Percentiles rank a stretch among this genome's conserved stretches.
phyloP scores from a whole-genome alignment of 2,888 invertebrate genomes.

The Acanthopleura granulata region DNA sequence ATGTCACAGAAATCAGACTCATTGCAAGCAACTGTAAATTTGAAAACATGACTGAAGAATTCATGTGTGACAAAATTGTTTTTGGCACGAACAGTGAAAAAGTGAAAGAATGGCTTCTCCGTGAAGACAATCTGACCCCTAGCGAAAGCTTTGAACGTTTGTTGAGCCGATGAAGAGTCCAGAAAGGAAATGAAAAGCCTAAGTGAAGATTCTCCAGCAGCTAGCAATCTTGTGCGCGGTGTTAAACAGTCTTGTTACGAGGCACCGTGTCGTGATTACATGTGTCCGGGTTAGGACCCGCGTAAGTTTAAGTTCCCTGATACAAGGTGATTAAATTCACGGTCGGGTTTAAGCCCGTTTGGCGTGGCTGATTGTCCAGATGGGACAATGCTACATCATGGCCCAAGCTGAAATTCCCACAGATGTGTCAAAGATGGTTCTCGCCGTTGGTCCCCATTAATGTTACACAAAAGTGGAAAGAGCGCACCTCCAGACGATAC shows the following conservation, averaged over 20 bases:
- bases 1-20: conserved; percentile 20
- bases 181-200: conserved; percentile 21
- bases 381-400: too few relatives aligned
- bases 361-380: too few relatives aligned
- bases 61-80: conserved; percentile 17
- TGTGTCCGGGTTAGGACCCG: too few relatives aligned
- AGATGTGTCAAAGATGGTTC: too few relatives aligned
- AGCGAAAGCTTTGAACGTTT: conserved; percentile 15
- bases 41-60: not conserved
- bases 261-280: too few relatives aligned
- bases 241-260: not conserved
- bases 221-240: not conserved
- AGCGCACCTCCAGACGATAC: too few relatives aligned
- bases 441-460: too few relatives aligned
- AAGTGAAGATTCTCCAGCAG: not conserved
- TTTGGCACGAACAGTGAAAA: conserved; percentile 11
- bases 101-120: conserved; percentile 20
- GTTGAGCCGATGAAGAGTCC: conserved; percentile 14
- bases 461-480: too few relatives aligned
- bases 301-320: too few relatives aligned
- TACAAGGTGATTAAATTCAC: too few relatives aligned
- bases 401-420: too few relatives aligned
- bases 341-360: too few relatives aligned
- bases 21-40: conserved; percentile 12
- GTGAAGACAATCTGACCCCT: conserved; percentile 24